Percentiles rank a stretch among this genome's conserved stretches.
Evolutionary conservation across 2,888 invertebrate genomes (phyloP).

Genomic region (Paralinhomoeus sp.): DNA sequence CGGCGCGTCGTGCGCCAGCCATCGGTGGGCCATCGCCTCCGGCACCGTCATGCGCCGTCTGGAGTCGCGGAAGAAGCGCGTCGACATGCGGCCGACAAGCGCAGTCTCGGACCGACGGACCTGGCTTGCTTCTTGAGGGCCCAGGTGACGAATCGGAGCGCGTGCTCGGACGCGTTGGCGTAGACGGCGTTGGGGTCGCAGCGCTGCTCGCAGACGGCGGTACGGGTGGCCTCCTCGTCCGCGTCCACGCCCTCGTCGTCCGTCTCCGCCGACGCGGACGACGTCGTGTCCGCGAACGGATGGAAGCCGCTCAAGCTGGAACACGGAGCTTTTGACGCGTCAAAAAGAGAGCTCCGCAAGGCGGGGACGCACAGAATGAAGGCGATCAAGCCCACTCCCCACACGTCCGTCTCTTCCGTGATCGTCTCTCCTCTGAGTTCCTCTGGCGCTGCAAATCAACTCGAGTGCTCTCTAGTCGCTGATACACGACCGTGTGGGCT

Average conservation of each 20-base stretch:
- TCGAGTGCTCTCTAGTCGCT: too few relatives aligned
- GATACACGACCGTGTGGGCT: too few relatives aligned
- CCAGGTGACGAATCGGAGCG: slow-evolving; percentile 75
- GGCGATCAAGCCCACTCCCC: slow-evolving; percentile 73
- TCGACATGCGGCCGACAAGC: background rate
- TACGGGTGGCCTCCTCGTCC: background rate
- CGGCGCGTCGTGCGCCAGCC: slow-evolving; percentile 71
- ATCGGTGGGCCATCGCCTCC: slow-evolving; percentile 82
- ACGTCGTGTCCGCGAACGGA: slow-evolving; percentile 49
- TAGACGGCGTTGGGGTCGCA: slow-evolving; percentile 79
- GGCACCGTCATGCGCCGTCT: slow-evolving; percentile 79
- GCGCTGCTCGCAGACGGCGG: slow-evolving; percentile 41
- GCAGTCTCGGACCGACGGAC: slow-evolving; percentile 33
- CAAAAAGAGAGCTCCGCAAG: background rate
- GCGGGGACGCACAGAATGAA: slow-evolving; percentile 47
- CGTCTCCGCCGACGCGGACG: too few relatives aligned
- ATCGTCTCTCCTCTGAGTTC: slow-evolving; percentile 2
- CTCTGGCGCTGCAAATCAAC: slow-evolving; percentile 16
- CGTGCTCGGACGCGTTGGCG: slow-evolving; percentile 77
- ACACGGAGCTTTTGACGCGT: background rate
- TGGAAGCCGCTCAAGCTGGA: slow-evolving; percentile 59
- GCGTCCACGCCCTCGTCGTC: background rate
- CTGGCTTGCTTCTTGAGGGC: slow-evolving; percentile 76
- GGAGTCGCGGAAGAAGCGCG: slow-evolving; percentile 2
- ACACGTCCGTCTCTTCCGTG: slow-evolving; percentile 44